These are phyloP conservation scores for Lacanobia wlatinum DNA, from an alignment of 2,888 invertebrate species.

Conservation along the genomic window DNA sequence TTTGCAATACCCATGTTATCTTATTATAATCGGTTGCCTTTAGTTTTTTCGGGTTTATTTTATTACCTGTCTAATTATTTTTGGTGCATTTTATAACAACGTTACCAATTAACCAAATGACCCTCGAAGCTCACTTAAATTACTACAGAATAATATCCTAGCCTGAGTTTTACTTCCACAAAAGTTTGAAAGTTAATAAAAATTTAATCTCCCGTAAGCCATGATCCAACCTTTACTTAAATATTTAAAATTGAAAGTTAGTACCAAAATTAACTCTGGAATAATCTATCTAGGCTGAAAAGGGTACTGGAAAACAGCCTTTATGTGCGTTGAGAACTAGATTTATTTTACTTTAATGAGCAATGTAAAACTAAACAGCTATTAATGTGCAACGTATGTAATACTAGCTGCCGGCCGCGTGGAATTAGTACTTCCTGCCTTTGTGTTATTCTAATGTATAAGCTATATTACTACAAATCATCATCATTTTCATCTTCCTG, in stretches of 20 bases:
- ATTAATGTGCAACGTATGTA: background rate
- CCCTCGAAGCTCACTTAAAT: too few relatives aligned
- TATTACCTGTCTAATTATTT: too few relatives aligned
- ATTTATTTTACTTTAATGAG: background rate
- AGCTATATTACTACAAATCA: too few relatives aligned
- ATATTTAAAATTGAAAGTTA: slow-evolving; percentile 29
- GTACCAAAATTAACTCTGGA: slow-evolving; percentile 15
- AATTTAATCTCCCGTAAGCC: slow-evolving; percentile 33
- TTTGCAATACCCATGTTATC: too few relatives aligned
- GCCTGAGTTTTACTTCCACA: background rate
- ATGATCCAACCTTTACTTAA: slow-evolving; percentile 18
- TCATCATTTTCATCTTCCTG: too few relatives aligned
- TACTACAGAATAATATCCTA: background rate
- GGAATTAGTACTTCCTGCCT: too few relatives aligned
- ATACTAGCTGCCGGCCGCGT: too few relatives aligned
- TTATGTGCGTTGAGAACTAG: background rate
- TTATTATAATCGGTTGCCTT: too few relatives aligned
- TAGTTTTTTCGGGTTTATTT: too few relatives aligned
- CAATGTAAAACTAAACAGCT: background rate
- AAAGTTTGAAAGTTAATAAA: slow-evolving; percentile 37
- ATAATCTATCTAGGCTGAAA: background rate
- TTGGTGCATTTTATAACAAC: too few relatives aligned
- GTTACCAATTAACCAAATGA: too few relatives aligned
- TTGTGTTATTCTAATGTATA: too few relatives aligned
- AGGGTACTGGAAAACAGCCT: background rate